A percentile compares a stretch with the other conserved stretches of the same genome.
Conservation (phyloP, 1,140 invertebrate species). For the Dolichoris vasculosae region DNA sequence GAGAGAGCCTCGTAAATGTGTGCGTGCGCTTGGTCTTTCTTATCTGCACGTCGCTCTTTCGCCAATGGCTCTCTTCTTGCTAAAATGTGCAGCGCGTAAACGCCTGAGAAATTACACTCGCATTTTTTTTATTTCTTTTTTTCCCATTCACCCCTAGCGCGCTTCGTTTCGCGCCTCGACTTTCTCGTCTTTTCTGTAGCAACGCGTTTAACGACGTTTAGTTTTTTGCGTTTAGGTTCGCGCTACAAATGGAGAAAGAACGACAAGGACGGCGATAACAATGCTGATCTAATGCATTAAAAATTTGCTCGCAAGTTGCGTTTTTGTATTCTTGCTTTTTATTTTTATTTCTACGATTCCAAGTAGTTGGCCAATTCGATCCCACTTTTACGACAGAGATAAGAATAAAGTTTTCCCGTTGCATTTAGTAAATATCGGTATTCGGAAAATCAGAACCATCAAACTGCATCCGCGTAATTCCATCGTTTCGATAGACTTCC, state of each 20-base stretch:
- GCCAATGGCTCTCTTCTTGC: neutral
- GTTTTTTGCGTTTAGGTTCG: neutral
- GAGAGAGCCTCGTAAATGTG: neutral
- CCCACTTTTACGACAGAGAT: neutral
- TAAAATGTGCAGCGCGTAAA: neutral
- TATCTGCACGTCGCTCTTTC: neutral
- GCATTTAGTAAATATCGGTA: neutral
- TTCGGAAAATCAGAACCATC: neutral
- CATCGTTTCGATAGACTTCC: neutral
- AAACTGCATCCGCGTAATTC: neutral
- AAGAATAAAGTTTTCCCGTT: neutral
- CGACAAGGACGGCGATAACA: neutral
- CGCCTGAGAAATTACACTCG: conserved; percentile 14
- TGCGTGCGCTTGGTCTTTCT: neutral
- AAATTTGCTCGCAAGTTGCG: too few relatives aligned
- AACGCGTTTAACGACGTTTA: neutral
- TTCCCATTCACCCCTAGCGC: neutral
- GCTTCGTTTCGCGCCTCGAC: neutral
- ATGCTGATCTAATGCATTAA: too few relatives aligned
- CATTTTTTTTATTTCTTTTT: neutral
- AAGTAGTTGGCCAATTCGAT: neutral
- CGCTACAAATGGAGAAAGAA: neutral
- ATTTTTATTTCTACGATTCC: neutral
- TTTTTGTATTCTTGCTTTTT: too few relatives aligned
- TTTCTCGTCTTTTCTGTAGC: neutral